These are phyloP conservation scores for Onthophagus sagittarius DNA, from an alignment of 2,888 invertebrate species.

Conservation along the genomic window DNA sequence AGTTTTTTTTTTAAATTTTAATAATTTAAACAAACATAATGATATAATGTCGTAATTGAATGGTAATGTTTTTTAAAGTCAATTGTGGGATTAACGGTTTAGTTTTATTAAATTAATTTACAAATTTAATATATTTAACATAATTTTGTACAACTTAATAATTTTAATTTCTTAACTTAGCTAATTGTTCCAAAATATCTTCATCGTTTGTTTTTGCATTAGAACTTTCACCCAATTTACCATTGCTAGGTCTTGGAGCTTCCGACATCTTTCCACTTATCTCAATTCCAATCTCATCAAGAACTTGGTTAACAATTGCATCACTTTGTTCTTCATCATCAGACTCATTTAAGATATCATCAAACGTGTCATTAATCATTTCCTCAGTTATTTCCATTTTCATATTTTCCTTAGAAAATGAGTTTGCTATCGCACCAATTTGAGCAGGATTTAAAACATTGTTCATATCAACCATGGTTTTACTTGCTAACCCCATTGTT, in stretches of 20 bases:
- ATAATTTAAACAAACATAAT: too few species aligned
- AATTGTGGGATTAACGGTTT: too few species aligned
- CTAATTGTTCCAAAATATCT: slow-evolving; percentile 70
- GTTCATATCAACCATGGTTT: slow-evolving; percentile 87
- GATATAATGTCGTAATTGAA: too few species aligned
- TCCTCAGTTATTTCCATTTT: slow-evolving; percentile 96
- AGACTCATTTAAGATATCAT: slow-evolving; percentile 83
- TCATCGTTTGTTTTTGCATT: slow-evolving; percentile 55
- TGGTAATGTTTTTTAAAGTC: too few species aligned
- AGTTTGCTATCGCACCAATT: slow-evolving; percentile 75
- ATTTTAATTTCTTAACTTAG: slow-evolving; percentile 46
- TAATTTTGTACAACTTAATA: background rate
- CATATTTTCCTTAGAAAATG: slow-evolving; percentile 78
- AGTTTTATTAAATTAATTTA: too few species aligned
- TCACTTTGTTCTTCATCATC: slow-evolving; percentile 89
- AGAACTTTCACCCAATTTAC: slow-evolving; percentile 56
- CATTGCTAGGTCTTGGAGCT: slow-evolving; percentile 59
- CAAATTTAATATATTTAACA: too few species aligned
- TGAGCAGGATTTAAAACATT: slow-evolving; percentile 81
- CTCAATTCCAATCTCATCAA: slow-evolving; percentile 97
- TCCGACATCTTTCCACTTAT: slow-evolving; percentile 78
- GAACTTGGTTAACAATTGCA: slow-evolving; percentile 80
- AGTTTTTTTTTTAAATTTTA: too few species aligned
- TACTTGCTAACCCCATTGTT: slow-evolving; percentile 84
- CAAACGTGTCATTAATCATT: slow-evolving; percentile 88